Evolutionary conservation across 2,113 vertebrate genomes (phyloP), one percentile per base, ranked within the genome.

Genomic region (Lycaon pictus): DNA sequence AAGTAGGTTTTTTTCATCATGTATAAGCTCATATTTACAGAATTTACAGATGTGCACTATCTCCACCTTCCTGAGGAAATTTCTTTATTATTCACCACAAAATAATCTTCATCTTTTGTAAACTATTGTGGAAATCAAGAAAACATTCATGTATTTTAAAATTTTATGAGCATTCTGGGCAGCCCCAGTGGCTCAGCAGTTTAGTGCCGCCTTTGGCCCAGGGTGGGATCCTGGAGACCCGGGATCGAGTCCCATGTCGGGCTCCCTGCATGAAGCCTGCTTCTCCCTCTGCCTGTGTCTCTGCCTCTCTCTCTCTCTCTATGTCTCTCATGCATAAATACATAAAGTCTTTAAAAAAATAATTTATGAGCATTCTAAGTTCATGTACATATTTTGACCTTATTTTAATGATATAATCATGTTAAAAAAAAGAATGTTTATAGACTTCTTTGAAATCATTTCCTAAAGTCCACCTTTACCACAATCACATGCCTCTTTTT

Each of bases 381-480:
- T 53, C 71, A 1, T 77, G 7, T 19, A 11, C 4, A 63, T 71
- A 79, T 83, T 79, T 86, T 63, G 23, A 2, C 11, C 32, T 83
- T 96, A 32, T 76, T 96, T 95, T 82, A 88, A 85, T 90, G 4
- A 90, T 16, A 80, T 11, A 79, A n/a, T 95, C 4, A 71, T 96
- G 3, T 23, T 69, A 71, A 13, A 22, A 81, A 84, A 81, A 84
- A 90, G 0, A 96, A 53, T 91, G 12, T 83, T 90, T 20, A 58
- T 29, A 97, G 32, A 92, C 1, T 3, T 88, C 15, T 93, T 95
- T 90, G 60, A 97, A 97, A 92, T 95, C 19, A 88, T 89, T 96
- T 86, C 35, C 32, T 62, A 71, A 71, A 94, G 22, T 76, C 60
- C 93, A 76, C 58, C 25, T 77, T 96, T 51, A 89, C 25, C 27